These are phyloP conservation scores for Microcebus tavaratra DNA, from an alignment of 2,113 vertebrate genomes.

Conservation along the genomic window DNA sequence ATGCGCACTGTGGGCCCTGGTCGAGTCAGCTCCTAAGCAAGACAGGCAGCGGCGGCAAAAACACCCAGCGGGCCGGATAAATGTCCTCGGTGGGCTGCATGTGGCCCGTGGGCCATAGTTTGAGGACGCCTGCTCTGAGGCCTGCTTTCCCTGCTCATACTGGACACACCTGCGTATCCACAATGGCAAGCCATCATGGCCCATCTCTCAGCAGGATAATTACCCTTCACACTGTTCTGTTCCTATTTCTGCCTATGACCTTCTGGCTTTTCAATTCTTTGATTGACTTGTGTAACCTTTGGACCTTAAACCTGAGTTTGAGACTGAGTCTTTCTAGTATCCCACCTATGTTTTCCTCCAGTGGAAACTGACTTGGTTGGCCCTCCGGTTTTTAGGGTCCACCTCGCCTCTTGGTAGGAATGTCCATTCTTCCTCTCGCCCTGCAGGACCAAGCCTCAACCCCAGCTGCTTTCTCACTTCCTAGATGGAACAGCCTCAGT, in stretches of 20 bases:
- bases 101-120: too few relatives aligned
- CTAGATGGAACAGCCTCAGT: not conserved
- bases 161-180: not conserved
- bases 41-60: too few relatives aligned
- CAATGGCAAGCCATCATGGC: not conserved
- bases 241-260: not conserved
- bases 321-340: not conserved
- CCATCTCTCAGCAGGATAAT: not conserved
- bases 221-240: not conserved
- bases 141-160: not conserved
- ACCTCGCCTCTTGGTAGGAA: not conserved
- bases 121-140: not conserved
- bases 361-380: not conserved
- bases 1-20: too few relatives aligned
- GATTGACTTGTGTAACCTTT: not conserved
- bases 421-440: not conserved
- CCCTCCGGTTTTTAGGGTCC: not conserved
- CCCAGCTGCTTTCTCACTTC: not conserved
- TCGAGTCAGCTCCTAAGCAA: too few relatives aligned
- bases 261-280: not conserved
- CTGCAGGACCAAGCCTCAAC: not conserved
- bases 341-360: not conserved
- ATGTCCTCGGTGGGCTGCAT: too few relatives aligned
- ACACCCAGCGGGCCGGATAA: too few relatives aligned
- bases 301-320: constrained; percentile 10